Percentiles rank a stretch among this genome's conserved stretches.
Evolutionary conservation across 1,140 invertebrate species (phyloP).

Genomic region (Trachymyrmex septentrionalis): DNA sequence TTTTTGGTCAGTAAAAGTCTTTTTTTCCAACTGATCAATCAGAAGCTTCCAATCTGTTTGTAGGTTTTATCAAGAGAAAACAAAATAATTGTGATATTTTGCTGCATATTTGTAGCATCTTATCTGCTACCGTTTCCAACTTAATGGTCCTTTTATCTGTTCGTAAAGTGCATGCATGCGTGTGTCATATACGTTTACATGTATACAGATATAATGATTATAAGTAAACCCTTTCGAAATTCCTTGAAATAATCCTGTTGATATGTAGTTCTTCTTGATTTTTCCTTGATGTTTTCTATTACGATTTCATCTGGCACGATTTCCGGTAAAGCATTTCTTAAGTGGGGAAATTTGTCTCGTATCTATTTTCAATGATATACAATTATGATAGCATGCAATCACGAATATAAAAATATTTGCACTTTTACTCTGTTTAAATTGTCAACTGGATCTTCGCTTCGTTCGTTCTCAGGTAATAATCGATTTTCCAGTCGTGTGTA

Average conservation of each 20-base stretch:
- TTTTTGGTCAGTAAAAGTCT: too few relatives aligned
- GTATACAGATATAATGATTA: neutral
- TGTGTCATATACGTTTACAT: too few relatives aligned
- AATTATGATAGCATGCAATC: neutral
- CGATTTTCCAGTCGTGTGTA: slow-evolving; percentile 69
- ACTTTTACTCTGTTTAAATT: slow-evolving; percentile 70
- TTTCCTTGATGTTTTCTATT: slow-evolving; percentile 68
- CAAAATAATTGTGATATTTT: too few relatives aligned
- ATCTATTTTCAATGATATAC: slow-evolving; percentile 62
- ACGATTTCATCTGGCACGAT: slow-evolving; percentile 69
- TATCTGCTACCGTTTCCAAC: too few relatives aligned
- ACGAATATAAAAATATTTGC: neutral
- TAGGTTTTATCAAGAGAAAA: too few relatives aligned
- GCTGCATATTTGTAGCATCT: too few relatives aligned
- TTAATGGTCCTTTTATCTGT: too few relatives aligned
- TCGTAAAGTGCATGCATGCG: too few relatives aligned
- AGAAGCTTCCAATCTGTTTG: too few relatives aligned
- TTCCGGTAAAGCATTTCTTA: slow-evolving; percentile 69
- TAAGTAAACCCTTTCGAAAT: slow-evolving; percentile 19
- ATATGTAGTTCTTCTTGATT: slow-evolving; percentile 67
- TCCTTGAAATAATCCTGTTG: slow-evolving; percentile 71
- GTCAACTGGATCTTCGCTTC: slow-evolving; percentile 66
- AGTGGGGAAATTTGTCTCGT: slow-evolving; percentile 62
- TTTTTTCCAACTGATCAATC: too few relatives aligned
- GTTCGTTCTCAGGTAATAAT: slow-evolving; percentile 56